Evolutionary conservation across 2,113 vertebrate species (phyloP).

Genomic region (Procavia capensis): DNA sequence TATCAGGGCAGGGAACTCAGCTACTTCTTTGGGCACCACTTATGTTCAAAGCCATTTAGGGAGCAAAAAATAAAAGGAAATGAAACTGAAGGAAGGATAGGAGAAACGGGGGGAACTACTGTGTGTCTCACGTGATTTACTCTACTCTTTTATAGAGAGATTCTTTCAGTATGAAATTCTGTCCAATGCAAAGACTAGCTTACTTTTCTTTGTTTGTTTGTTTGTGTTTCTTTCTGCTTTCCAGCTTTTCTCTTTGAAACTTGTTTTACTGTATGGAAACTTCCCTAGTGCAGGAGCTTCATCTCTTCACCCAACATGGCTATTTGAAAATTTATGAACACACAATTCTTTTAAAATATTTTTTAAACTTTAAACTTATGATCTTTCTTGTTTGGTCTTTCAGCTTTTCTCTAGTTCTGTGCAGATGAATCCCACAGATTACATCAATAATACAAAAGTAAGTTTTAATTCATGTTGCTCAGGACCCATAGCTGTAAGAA

Average conservation of each 20-base stretch:
- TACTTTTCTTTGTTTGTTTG: constrained; percentile 46
- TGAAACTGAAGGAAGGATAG: background rate
- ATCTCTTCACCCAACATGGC: constrained; percentile 65
- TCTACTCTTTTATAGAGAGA: background rate
- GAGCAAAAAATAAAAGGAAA: background rate
- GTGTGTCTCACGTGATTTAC: background rate
- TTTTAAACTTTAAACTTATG: constrained; percentile 81
- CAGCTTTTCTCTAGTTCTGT: constrained; percentile 92
- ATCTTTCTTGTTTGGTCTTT: constrained; percentile 88
- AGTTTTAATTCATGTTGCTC: constrained; percentile 85
- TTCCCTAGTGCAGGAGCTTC: constrained; percentile 60
- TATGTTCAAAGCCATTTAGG: background rate
- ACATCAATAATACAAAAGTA: constrained; percentile 90
- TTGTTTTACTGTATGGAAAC: constrained; percentile 51
- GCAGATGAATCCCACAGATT: constrained; percentile 91
- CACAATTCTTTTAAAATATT: constrained; percentile 66
- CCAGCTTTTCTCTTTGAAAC: constrained; percentile 57
- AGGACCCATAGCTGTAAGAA: constrained; percentile 59
- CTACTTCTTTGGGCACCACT: background rate
- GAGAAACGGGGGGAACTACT: background rate
- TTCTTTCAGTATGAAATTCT: background rate
- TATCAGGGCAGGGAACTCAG: background rate
- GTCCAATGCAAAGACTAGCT: background rate
- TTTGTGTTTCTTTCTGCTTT: constrained; percentile 56
- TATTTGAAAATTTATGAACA: constrained; percentile 76